These are phyloP conservation scores for Stomatorhinus walkeri DNA, from an alignment of 2,797 vertebrate species.

Conservation along the genomic window DNA sequence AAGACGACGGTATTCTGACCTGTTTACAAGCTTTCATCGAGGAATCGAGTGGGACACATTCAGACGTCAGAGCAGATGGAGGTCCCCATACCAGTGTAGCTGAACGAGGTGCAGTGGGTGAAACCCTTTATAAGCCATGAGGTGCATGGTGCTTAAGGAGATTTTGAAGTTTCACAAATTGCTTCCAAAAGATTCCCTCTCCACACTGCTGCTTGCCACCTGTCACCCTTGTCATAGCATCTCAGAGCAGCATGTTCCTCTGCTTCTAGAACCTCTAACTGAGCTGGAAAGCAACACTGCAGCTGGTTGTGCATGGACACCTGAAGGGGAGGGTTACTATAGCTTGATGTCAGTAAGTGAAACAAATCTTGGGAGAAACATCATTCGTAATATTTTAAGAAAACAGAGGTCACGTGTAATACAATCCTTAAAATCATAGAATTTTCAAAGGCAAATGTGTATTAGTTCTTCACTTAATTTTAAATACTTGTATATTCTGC, in stretches of 20 bases:
- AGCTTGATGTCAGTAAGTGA: slow-evolving; percentile 43
- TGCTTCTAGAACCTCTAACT: slow-evolving; percentile 27
- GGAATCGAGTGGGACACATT: not conserved
- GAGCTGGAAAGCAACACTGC: slow-evolving; percentile 17
- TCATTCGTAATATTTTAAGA: not conserved
- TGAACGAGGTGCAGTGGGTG: slow-evolving; percentile 15
- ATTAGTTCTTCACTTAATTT: not conserved
- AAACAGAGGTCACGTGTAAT: not conserved
- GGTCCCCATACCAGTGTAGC: not conserved
- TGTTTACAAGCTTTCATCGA: not conserved
- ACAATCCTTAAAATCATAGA: not conserved
- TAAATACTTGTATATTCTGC: not conserved
- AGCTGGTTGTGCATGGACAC: slow-evolving; percentile 30
- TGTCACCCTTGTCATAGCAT: slow-evolving; percentile 20
- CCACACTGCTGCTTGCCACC: slow-evolving; percentile 24
- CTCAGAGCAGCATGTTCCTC: slow-evolving; percentile 34
- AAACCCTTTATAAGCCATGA: not conserved
- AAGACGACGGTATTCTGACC: slow-evolving; percentile 12
- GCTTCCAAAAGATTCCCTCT: slow-evolving; percentile 23
- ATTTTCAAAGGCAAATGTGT: not conserved
- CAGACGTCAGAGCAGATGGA: slow-evolving; percentile 11
- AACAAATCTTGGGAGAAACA: not conserved
- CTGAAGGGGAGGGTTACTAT: slow-evolving; percentile 33
- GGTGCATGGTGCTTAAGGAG: slow-evolving; percentile 23
- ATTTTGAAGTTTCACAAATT: slow-evolving; percentile 26